phyloP scores from a whole-genome alignment of 2,797 vertebrate species.

The Pyrocephalus nanus region DNA sequence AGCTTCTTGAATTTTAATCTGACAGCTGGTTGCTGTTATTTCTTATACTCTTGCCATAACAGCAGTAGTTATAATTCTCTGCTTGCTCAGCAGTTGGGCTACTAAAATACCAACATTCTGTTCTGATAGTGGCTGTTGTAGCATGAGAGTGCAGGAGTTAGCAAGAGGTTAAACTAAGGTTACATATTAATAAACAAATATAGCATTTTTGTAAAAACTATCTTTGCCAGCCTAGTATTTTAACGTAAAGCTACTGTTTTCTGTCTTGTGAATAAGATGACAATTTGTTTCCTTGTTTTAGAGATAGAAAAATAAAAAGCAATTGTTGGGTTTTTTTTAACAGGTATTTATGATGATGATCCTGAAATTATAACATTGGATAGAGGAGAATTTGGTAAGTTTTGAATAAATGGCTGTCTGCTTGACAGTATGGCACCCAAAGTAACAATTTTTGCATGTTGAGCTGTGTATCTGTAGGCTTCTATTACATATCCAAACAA shows the following conservation, averaged over 20 bases:
- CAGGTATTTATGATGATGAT: constrained; percentile 98
- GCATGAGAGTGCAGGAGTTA: neutral
- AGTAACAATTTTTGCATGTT: neutral
- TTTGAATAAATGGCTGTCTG: neutral
- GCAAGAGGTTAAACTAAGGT: neutral
- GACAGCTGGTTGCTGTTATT: neutral
- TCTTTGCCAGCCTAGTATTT: neutral
- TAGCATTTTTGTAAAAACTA: neutral
- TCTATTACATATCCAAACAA: neutral
- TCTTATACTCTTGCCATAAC: neutral
- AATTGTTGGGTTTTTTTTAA: constrained; percentile 17
- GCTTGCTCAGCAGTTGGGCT: neutral
- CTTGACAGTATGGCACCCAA: neutral
- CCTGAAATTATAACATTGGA: constrained; percentile 95
- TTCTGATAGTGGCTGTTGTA: neutral
- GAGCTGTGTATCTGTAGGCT: neutral
- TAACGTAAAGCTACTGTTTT: neutral
- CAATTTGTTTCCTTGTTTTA: neutral
- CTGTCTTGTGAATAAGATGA: neutral
- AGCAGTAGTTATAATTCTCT: neutral
- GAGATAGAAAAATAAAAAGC: neutral
- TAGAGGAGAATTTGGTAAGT: constrained; percentile 95
- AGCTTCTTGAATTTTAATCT: neutral
- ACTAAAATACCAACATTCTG: neutral
- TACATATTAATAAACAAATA: neutral